These are phyloP conservation scores for Frankliniella intonsa DNA, from an alignment of 2,888 invertebrate genomes.

Conservation along the genomic window DNA sequence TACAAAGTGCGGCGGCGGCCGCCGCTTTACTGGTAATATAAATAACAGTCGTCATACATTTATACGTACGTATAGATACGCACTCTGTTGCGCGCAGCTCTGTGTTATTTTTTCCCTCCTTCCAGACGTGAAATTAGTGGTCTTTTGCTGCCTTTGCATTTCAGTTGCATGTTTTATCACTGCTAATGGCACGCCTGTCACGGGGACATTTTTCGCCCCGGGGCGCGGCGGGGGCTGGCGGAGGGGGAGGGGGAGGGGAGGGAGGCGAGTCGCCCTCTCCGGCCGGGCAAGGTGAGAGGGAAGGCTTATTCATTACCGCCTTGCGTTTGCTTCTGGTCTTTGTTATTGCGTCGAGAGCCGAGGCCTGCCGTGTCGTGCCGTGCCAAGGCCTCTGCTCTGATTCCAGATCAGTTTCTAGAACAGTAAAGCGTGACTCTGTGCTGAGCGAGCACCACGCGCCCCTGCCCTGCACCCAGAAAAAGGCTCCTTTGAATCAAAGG, in stretches of 20 bases:
- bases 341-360: neutral
- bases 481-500: no score
- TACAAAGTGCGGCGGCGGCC: no score
- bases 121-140: constrained; percentile 1
- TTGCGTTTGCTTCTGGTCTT: neutral
- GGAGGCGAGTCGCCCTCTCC: neutral
- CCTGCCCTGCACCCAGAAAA: no score
- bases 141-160: constrained; percentile 22
- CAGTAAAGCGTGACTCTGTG: no score
- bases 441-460: no score
- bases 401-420: no score
- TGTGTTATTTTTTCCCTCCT: no score
- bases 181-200: constrained; percentile 22
- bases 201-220: neutral
- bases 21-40: no score
- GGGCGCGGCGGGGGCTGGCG: neutral
- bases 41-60: no score
- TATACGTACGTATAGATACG: no score
- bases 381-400: no score
- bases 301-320: neutral
- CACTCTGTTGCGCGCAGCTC: no score
- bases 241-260: neutral
- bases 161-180: constrained; percentile 20
- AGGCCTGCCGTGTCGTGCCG: neutral
- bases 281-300: neutral